Evolutionary conservation across 2,113 vertebrate genomes (phyloP), one percentile per base, ranked within the genome.

Genomic region (Leptobrachium ailaonicum): DNA sequence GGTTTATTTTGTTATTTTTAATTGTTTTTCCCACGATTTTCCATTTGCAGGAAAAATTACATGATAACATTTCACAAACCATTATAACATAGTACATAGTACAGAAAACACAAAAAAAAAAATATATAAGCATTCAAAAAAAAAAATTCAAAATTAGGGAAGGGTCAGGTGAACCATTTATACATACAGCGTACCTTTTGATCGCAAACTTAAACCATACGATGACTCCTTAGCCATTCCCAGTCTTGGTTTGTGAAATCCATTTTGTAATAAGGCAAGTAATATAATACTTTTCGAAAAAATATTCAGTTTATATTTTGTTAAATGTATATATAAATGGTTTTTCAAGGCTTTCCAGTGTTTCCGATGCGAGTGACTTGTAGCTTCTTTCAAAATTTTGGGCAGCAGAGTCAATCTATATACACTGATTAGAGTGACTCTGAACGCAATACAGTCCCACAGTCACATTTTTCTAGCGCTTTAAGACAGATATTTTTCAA

Each of bases 401-500:
- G 5, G 6, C 79, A 85, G 75, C 54, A 83, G 77, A 82, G 66
- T 74, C 73, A 83, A 83, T 47, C 7, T 60, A 62, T 69, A 75
- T 58, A 81, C 79, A 69, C 62, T 74, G 68, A 75, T 81, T 75
- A 75, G 71, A 81, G 79, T 69, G 45, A 69, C 8, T 75, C 76
- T 66, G 41, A 1, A 82, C 41, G 83, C 64, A 84, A 79, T 82
- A 10, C 1, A 83, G 54, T 2, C 10, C 42, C 77, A 71, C 68
- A 62, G 86, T 77, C 82, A 42, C 85, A 76, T 84, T 85, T 53
- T 76, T 73, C 71, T 80, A 86, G 82, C 83, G 76, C 62, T 82
- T 32, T 71, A 6, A 74, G 64, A 82, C 69, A 83, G 79, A 81
- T 76, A 74, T 82, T 77, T 83, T n/a, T 43, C 43, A 83, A 82